Evolutionary conservation across 2,797 vertebrate species (phyloP).

Genomic region (Glyptemys insculpta): DNA sequence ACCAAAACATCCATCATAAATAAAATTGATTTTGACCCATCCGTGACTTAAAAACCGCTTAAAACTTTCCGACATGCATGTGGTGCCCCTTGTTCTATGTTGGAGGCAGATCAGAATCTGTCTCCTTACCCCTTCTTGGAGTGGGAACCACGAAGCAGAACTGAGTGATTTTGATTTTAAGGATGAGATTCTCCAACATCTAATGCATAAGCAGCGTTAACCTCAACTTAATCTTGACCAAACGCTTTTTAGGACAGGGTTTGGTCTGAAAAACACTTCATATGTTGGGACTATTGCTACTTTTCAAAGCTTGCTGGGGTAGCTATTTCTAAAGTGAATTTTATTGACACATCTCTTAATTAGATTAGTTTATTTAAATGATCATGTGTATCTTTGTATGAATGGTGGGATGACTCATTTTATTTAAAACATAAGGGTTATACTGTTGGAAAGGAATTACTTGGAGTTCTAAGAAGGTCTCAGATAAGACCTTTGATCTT

Average conservation of each 20-base stretch:
- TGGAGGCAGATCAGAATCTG: fast-evolving
- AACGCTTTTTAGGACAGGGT: background rate
- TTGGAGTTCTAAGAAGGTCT: background rate
- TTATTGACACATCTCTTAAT: background rate
- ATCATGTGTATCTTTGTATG: background rate
- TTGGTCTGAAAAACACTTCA: background rate
- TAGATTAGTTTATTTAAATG: background rate
- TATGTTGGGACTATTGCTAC: background rate
- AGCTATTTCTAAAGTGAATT: background rate
- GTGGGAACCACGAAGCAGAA: background rate
- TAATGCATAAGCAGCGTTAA: background rate
- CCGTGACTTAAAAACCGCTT: background rate
- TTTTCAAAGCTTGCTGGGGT: background rate
- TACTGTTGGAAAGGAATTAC: background rate
- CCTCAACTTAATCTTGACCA: background rate
- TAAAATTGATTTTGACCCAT: background rate
- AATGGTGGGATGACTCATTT: background rate
- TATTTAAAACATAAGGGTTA: background rate
- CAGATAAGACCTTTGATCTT: background rate
- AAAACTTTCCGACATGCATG: background rate
- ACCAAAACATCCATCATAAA: background rate
- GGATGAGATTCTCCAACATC: background rate
- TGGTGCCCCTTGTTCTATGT: background rate
- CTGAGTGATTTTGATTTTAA: background rate
- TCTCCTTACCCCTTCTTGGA: background rate